phyloP scores from a whole-genome alignment of 2,888 invertebrate species.

The Lasiommata megera region DNA sequence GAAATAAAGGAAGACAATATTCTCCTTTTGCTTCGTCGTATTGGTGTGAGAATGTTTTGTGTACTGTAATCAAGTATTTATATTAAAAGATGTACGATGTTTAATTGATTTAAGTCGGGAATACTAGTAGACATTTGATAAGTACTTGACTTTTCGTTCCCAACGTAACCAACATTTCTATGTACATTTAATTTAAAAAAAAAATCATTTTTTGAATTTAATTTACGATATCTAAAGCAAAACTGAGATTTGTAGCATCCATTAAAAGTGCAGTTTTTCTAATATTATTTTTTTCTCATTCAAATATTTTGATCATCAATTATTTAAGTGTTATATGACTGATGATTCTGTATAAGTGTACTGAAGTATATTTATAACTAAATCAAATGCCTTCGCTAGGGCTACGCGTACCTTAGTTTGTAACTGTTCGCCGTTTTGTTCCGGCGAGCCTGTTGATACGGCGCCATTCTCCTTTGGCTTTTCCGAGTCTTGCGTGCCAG shows the following conservation, averaged over 20 bases:
- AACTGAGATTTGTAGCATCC: no score
- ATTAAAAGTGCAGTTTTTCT: no score
- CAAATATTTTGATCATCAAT: neutral
- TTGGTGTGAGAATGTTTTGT: slow-evolving; percentile 34
- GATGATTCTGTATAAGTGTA: neutral
- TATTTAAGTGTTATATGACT: neutral
- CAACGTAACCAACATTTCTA: no score
- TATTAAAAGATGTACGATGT: no score
- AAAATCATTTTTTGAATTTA: no score
- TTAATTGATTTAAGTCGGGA: no score
- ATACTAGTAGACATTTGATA: no score
- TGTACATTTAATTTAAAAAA: no score
- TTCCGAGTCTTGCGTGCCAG: slow-evolving; percentile 81
- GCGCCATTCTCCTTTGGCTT: slow-evolving; percentile 92
- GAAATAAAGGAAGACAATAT: neutral
- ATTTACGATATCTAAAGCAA: no score
- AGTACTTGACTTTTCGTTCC: no score
- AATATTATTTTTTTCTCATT: no score
- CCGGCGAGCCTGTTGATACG: slow-evolving; percentile 80
- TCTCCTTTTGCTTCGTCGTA: neutral
- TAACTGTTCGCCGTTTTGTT: slow-evolving; percentile 76
- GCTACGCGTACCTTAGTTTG: slow-evolving; percentile 24
- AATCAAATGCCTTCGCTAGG: neutral
- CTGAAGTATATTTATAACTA: neutral
- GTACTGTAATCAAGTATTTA: slow-evolving; percentile 16